A percentile compares a stretch with the other conserved stretches of the same genome.
These are phyloP conservation scores for Melanostigma gelatinosum DNA, from an alignment of 2,113 vertebrate species.

Conservation along the genomic window DNA sequence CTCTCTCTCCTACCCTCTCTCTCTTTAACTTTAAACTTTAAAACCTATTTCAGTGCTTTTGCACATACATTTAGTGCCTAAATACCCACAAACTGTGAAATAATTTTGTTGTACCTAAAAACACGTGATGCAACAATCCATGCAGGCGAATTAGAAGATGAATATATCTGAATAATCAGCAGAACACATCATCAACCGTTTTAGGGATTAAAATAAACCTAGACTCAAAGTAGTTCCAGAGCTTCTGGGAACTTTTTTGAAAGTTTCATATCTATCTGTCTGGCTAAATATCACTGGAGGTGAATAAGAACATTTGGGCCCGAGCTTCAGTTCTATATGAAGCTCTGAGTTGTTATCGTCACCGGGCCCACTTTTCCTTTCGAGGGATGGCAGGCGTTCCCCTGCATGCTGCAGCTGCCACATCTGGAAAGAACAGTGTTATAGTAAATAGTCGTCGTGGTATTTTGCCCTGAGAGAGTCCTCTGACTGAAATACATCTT, in stretches of 20 bases:
- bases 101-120: too few species aligned
- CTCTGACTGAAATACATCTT: slow-evolving; percentile 51
- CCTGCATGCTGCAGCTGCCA: slow-evolving; percentile 55
- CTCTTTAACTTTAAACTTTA: neutral
- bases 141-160: neutral
- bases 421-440: slow-evolving; percentile 61
- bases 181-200: neutral
- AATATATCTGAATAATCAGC: neutral
- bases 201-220: neutral
- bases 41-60: neutral
- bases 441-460: slow-evolving; percentile 63
- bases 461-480: slow-evolving; percentile 52
- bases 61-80: neutral
- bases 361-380: slow-evolving; percentile 68
- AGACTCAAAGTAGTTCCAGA: neutral
- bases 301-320: neutral
- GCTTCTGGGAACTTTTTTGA: neutral
- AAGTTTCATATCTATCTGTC: neutral
- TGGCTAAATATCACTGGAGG: neutral
- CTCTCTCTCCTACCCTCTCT: slow-evolving; percentile 33
- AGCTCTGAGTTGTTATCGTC: slow-evolving; percentile 65
- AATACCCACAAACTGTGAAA: too few species aligned
- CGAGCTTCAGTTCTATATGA: slow-evolving; percentile 9
- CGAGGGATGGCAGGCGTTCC: slow-evolving; percentile 67
- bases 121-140: too few species aligned